These are phyloP conservation scores for Manis pentadactyla DNA, from an alignment of 2,797 vertebrate genomes.

Conservation along the genomic window DNA sequence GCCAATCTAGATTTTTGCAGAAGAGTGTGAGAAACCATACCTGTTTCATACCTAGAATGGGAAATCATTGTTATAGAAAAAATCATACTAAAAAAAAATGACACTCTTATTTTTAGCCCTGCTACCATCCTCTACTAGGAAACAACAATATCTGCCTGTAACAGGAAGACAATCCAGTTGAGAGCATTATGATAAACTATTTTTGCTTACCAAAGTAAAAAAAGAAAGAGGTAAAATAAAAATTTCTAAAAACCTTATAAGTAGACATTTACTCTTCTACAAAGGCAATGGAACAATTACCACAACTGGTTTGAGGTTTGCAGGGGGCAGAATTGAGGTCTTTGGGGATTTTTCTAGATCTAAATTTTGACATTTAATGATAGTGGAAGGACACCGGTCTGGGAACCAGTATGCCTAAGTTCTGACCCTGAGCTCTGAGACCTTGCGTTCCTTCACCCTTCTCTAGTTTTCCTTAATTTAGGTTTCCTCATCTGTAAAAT, in stretches of 20 bases:
- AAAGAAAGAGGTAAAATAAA: neutral
- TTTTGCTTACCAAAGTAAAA: slow-evolving; percentile 44
- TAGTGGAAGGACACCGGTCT: neutral
- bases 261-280: neutral
- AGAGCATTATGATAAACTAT: slow-evolving; percentile 40
- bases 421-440: neutral
- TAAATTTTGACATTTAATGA: neutral
- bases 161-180: neutral
- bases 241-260: neutral
- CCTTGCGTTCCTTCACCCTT: neutral
- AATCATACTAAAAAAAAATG: neutral
- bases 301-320: neutral
- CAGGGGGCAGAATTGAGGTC: neutral
- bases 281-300: slow-evolving; percentile 54
- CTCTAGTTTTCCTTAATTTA: neutral
- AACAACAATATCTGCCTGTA: neutral
- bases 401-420: neutral
- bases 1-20: slow-evolving; percentile 32
- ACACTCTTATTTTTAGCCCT: neutral
- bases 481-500: neutral
- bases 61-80: slow-evolving; percentile 44
- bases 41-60: slow-evolving; percentile 37
- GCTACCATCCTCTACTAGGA: neutral
- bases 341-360: slow-evolving; percentile 60
- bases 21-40: slow-evolving; percentile 36